phyloP scores from a whole-genome alignment of 1,140 invertebrate species.

The Muscidifurax raptorellus region DNA sequence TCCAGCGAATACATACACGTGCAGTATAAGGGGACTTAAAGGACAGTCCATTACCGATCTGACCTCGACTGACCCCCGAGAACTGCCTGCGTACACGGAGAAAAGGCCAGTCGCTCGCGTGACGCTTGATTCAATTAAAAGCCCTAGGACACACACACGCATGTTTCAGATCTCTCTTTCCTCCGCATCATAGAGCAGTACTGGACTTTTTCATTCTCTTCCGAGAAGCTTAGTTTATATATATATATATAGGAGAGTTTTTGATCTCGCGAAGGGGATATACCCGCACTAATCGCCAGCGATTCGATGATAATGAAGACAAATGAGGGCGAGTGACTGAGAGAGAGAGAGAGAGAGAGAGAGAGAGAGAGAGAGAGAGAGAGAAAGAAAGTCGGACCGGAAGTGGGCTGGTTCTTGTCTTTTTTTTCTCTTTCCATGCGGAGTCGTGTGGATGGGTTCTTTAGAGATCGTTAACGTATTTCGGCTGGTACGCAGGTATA shows the following conservation, averaged over 20 bases:
- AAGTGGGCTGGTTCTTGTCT: conserved; percentile 28
- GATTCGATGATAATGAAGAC: conserved; percentile 45
- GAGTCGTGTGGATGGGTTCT: not conserved
- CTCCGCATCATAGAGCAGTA: not conserved
- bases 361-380: conserved; percentile 28
- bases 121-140: conserved; percentile 70
- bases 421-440: not conserved
- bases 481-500: not conserved
- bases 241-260: not conserved
- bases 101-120: conserved; percentile 61
- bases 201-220: conserved; percentile 30
- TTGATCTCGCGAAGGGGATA: not conserved
- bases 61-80: conserved; percentile 68
- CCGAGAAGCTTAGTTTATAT: not conserved
- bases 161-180: conserved; percentile 20
- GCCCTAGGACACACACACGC: conserved; percentile 58
- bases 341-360: no score
- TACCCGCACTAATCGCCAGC: conserved; percentile 13
- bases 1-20: not conserved
- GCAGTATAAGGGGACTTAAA: conserved; percentile 63
- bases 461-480: not conserved
- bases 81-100: conserved; percentile 60
- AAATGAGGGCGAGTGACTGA: conserved; percentile 13
- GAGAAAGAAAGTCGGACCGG: conserved; percentile 14
- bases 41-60: conserved; percentile 68